Evolutionary conservation across 2,888 invertebrate genomes (phyloP).

Genomic region (Vanessa cardui): DNA sequence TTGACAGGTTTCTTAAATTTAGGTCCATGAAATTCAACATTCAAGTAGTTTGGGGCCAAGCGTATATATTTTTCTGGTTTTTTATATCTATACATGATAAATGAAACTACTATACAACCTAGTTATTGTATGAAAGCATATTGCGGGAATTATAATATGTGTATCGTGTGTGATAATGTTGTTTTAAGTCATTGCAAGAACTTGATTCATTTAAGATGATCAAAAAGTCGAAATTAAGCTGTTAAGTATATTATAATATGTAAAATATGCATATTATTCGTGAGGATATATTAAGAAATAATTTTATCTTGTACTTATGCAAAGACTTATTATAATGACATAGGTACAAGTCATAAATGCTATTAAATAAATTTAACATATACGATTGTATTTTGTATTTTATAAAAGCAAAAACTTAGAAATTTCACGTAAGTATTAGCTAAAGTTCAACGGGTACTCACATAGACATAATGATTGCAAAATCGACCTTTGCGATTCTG

Average conservation of each 20-base stretch:
- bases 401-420: slow-evolving; percentile 17
- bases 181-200: background rate
- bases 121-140: background rate
- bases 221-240: too few relatives aligned
- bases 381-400: background rate
- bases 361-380: background rate
- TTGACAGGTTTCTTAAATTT: slow-evolving; percentile 46
- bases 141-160: background rate
- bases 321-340: background rate
- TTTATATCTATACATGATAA: slow-evolving; percentile 18
- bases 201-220: too few relatives aligned
- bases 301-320: background rate
- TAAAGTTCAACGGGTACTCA: slow-evolving; percentile 36
- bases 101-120: slow-evolving; percentile 11
- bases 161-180: background rate
- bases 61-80: slow-evolving; percentile 26
- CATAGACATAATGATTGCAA: slow-evolving; percentile 43
- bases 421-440: slow-evolving; percentile 22
- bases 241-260: too few relatives aligned
- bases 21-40: slow-evolving; percentile 47
- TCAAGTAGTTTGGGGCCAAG: slow-evolving; percentile 34
- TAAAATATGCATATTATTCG: too few relatives aligned
- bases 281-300: too few relatives aligned
- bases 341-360: background rate
- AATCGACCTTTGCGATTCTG: slow-evolving; percentile 49